These are phyloP conservation scores for Eleutherodactylus coqui DNA, from an alignment of 2,797 vertebrate genomes.

Conservation along the genomic window DNA sequence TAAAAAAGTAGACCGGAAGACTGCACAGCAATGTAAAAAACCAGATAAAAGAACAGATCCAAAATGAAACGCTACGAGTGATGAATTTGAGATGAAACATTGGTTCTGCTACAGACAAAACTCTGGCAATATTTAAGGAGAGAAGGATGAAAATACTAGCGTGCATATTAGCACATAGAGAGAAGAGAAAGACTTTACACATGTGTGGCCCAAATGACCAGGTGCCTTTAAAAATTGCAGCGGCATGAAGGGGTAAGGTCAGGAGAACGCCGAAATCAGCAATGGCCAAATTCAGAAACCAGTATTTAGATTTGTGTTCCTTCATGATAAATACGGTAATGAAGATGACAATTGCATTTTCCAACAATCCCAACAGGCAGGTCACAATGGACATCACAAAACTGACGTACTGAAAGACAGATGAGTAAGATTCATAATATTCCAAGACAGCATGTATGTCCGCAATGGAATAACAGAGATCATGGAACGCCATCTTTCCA, in stretches of 20 bases:
- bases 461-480: neutral
- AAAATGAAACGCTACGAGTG: neutral
- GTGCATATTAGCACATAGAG: neutral
- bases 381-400: neutral
- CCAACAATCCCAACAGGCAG: conserved; percentile 15
- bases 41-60: conserved; percentile 38
- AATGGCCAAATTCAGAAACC: conserved; percentile 55
- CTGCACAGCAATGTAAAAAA: neutral
- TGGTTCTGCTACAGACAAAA: conserved; percentile 34
- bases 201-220: conserved; percentile 39
- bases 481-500: neutral
- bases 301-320: conserved; percentile 39
- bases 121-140: conserved; percentile 33
- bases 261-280: conserved; percentile 34
- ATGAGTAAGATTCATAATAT: neutral
- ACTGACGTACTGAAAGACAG: neutral
- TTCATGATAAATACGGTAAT: conserved; percentile 20
- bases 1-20: conserved; percentile 13
- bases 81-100: conserved; percentile 35
- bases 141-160: conserved; percentile 44
- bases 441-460: neutral
- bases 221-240: neutral
- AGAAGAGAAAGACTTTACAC: conserved; percentile 28
- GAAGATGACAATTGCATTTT: conserved; percentile 32
- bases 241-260: conserved; percentile 16